Conservation (phyloP, 2,113 vertebrate genomes). For the Canis aureus region DNA sequence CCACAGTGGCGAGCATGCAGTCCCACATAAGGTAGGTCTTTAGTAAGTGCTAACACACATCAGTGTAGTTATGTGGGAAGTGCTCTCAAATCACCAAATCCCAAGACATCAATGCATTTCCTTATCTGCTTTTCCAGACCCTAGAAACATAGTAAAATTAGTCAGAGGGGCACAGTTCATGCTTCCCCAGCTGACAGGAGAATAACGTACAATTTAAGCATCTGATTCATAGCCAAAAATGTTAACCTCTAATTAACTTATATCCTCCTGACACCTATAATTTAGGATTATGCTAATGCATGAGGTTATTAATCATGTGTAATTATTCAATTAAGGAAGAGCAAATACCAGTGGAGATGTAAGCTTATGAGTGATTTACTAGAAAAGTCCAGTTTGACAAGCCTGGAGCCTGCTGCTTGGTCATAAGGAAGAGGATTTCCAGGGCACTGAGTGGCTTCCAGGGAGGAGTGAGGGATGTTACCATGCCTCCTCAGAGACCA, state of each 20-base stretch:
- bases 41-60: neutral
- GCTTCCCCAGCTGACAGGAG: neutral
- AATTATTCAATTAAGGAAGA: conserved; percentile 84
- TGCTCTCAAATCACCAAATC: neutral
- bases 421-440: neutral
- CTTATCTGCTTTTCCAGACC: neutral
- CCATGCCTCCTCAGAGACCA: rapidly evolving
- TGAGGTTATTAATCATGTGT: conserved; percentile 83
- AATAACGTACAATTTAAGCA: neutral
- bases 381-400: conserved; percentile 14
- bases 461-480: too few species aligned
- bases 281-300: conserved; percentile 81
- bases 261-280: conserved; percentile 76
- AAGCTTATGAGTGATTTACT: conserved; percentile 50
- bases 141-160: neutral
- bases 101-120: neutral
- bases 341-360: conserved; percentile 78
- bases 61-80: neutral
- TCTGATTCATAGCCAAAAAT: conserved; percentile 43
- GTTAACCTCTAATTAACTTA: conserved; percentile 82
- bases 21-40: neutral
- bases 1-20: neutral
- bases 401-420: neutral
- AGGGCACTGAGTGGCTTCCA: neutral
- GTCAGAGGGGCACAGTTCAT: neutral